Evolutionary conservation across 1,140 invertebrate species (phyloP).

Genomic region (Carposina sasakii): DNA sequence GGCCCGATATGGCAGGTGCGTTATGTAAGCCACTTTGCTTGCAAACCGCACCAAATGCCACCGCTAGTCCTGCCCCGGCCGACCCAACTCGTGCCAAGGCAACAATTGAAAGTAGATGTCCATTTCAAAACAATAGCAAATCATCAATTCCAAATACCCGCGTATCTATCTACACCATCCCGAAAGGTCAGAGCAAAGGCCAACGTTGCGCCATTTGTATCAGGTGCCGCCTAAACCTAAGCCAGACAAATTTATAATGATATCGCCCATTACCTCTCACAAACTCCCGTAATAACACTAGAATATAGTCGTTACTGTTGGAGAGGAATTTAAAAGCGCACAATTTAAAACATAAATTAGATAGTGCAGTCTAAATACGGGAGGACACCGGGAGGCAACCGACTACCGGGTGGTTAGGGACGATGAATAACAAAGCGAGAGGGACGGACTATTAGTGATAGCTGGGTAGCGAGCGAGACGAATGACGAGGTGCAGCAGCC

Average conservation of each 20-base stretch:
- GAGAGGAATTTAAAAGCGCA: conserved; percentile 44
- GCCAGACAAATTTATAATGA: conserved; percentile 57
- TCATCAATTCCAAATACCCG: neutral
- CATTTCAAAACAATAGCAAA: conserved; percentile 26
- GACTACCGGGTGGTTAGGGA: conserved; percentile 64
- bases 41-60: conserved; percentile 58
- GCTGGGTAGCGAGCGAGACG: conserved; percentile 40
- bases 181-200: conserved; percentile 23
- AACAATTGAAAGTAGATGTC: conserved; percentile 53
- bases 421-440: conserved; percentile 59
- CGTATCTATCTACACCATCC: neutral
- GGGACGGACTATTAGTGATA: conserved; percentile 44
- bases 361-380: conserved; percentile 66
- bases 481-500: conserved; percentile 42
- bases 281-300: conserved; percentile 40
- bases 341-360: conserved; percentile 68
- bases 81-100: conserved; percentile 49
- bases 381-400: conserved; percentile 51
- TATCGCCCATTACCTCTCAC: conserved; percentile 48
- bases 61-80: conserved; percentile 50
- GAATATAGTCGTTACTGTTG: conserved; percentile 41
- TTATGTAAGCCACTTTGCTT: conserved; percentile 61
- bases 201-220: conserved; percentile 26
- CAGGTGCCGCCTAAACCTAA: conserved; percentile 39
- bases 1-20: conserved; percentile 67